Evolutionary conservation across 2,888 invertebrate species (phyloP).

Genomic region (Pseudococcus longispinus): DNA sequence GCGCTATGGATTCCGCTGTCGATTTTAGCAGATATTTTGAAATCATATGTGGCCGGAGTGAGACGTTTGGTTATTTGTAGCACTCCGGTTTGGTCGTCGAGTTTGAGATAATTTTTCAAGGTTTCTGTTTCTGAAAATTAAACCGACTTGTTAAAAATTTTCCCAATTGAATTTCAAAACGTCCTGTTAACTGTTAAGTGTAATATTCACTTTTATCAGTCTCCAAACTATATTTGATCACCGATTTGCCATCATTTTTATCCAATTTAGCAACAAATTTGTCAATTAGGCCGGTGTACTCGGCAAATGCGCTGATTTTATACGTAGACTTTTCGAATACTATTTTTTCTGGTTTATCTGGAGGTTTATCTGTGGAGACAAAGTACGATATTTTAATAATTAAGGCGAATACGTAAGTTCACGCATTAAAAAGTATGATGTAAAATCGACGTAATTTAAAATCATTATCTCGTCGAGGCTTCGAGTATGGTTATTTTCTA

Average conservation of each 20-base stretch:
- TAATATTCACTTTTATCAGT: background rate
- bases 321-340: background rate
- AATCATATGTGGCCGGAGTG: background rate
- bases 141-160: no score
- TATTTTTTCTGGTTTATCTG: slow-evolving; percentile 17
- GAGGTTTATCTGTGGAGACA: background rate
- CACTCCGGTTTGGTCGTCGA: background rate
- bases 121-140: background rate
- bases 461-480: background rate
- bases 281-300: background rate
- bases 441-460: background rate
- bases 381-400: background rate
- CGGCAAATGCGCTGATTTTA: background rate
- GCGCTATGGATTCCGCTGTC: background rate
- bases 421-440: background rate
- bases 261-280: background rate
- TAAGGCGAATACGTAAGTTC: background rate
- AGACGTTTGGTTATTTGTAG: background rate
- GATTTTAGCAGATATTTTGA: slow-evolving; percentile 7
- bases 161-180: background rate
- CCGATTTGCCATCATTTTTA: slow-evolving; percentile 10
- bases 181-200: background rate
- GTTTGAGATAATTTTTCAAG: background rate
- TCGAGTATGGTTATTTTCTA: background rate
- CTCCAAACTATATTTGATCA: background rate